A percentile compares a stretch with the other conserved stretches of the same genome.
Evolutionary conservation across 2,888 invertebrate species (phyloP).

Genomic region (Eustalomyia histrio): DNA sequence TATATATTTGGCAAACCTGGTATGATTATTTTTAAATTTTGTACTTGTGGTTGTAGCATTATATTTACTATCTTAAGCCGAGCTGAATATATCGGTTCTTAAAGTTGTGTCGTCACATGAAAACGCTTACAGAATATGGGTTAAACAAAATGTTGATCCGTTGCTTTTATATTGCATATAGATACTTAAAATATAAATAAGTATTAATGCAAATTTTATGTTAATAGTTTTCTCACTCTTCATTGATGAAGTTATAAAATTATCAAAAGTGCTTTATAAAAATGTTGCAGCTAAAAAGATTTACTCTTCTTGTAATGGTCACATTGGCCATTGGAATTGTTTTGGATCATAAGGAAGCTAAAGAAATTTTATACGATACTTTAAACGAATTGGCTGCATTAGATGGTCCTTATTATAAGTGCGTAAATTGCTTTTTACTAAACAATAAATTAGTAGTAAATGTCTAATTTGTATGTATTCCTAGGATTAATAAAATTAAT

Average conservation of each 20-base stretch:
- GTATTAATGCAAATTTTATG: background rate
- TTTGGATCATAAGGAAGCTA: slow-evolving; percentile 64
- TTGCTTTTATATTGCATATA: background rate
- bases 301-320: background rate
- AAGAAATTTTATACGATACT: slow-evolving; percentile 69
- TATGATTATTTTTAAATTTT: too few species aligned
- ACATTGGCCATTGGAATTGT: background rate
- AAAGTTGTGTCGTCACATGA: too few species aligned
- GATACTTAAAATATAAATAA: background rate
- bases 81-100: too few species aligned
- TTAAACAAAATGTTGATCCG: too few species aligned
- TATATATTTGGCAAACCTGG: too few species aligned
- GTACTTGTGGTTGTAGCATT: too few species aligned
- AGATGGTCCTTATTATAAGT: slow-evolving; percentile 74
- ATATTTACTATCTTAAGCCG: too few species aligned
- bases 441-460: background rate
- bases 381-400: slow-evolving; percentile 72
- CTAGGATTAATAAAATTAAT: slow-evolving; percentile 72
- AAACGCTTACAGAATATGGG: too few species aligned
- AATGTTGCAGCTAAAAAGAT: background rate
- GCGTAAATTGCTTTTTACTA: slow-evolving; percentile 5
- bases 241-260: background rate
- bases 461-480: background rate
- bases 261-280: background rate
- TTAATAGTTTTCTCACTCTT: background rate